phyloP scores from a whole-genome alignment of 2,797 vertebrate genomes.

The Hypotaenidia okinawae region DNA sequence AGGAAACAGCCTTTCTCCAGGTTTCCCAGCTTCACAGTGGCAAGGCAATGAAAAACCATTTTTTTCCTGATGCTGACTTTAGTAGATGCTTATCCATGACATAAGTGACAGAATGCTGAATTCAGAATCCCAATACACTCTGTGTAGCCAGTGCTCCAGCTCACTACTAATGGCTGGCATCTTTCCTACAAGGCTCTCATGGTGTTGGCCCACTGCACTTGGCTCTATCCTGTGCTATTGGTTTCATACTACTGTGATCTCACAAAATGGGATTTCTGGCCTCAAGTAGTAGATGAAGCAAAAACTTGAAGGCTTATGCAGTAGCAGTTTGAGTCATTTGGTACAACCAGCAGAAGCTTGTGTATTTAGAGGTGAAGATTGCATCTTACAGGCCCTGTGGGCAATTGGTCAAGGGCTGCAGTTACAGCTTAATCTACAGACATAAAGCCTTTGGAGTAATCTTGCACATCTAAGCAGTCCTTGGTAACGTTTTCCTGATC shows the following conservation, averaged over 20 bases:
- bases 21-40: not conserved
- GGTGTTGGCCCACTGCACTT: not conserved
- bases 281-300: not conserved
- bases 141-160: not conserved
- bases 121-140: not conserved
- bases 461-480: not conserved
- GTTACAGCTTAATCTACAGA: not conserved
- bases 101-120: not conserved
- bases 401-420: not conserved
- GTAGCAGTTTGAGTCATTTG: not conserved
- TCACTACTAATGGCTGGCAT: not conserved
- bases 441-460: not conserved
- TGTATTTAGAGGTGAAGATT: not conserved
- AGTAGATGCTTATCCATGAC: not conserved
- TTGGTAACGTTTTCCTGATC: not conserved
- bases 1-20: not conserved
- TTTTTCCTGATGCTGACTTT: not conserved
- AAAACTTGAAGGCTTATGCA: not conserved
- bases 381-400: not conserved
- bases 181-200: not conserved
- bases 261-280: not conserved
- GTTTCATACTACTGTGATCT: not conserved
- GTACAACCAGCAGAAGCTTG: not conserved
- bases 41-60: not conserved
- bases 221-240: not conserved